Percentiles rank a stretch among this genome's conserved stretches.
These are phyloP conservation scores for Triplophysa siluroides DNA, from an alignment of 2,113 vertebrate species.

Conservation along the genomic window DNA sequence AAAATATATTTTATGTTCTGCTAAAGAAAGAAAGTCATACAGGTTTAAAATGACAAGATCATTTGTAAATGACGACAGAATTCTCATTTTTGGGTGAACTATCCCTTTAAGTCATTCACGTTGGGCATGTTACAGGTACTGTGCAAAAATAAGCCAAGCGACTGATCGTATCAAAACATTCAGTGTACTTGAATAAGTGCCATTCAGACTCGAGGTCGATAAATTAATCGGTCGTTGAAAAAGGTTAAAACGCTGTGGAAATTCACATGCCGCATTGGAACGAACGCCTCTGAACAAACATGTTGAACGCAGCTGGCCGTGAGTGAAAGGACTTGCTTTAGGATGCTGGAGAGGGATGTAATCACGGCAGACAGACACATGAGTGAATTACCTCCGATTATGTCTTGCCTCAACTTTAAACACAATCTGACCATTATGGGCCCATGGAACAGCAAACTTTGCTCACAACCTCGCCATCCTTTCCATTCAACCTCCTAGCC, in stretches of 20 bases:
- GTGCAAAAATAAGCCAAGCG: background rate
- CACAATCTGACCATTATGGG: constrained; percentile 56
- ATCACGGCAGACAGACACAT: constrained; percentile 30
- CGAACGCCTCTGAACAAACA: constrained; percentile 9
- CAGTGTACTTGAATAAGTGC: constrained; percentile 8
- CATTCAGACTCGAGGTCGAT: constrained; percentile 34
- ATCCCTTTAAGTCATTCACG: background rate
- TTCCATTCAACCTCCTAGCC: constrained; percentile 53
- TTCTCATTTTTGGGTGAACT: too few species aligned
- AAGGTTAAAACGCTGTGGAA: constrained; percentile 8
- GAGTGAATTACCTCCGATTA: constrained; percentile 52
- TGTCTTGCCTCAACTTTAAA: constrained; percentile 56
- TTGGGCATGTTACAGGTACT: background rate
- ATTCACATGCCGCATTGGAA: background rate
- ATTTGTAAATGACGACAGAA: too few species aligned
- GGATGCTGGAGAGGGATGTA: constrained; percentile 32
- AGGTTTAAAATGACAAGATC: too few species aligned
- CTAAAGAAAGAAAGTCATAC: background rate
- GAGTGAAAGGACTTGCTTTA: constrained; percentile 20
- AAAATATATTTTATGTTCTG: too few species aligned
- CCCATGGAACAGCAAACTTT: constrained; percentile 55
- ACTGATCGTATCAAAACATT: background rate
- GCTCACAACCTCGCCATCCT: constrained; percentile 51
- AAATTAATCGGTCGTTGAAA: constrained; percentile 38
- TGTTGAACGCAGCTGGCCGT: constrained; percentile 15